phyloP scores from a whole-genome alignment of 64 coral and sea anemone genomes.

The Actinia equina region DNA sequence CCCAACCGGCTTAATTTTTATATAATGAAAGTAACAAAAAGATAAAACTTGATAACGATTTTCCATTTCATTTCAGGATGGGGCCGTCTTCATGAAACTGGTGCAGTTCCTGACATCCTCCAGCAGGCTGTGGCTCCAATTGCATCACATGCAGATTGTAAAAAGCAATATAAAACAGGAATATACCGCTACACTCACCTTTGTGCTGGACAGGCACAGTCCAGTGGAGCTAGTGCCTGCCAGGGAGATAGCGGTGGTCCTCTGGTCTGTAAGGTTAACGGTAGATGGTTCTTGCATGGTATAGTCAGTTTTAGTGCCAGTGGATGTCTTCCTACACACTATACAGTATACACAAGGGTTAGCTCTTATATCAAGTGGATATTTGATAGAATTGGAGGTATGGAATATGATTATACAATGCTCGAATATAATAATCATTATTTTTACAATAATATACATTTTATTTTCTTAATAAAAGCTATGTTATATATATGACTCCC shows the following conservation, averaged over 20 bases:
- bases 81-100: slow-evolving; percentile 42
- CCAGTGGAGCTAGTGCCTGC: slow-evolving; percentile 44
- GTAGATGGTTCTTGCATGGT: slow-evolving; percentile 51
- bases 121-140: slow-evolving; percentile 54
- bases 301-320: slow-evolving; percentile 45
- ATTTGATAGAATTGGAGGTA: slow-evolving; percentile 16
- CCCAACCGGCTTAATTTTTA: no score
- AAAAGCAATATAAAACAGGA: slow-evolving; percentile 28
- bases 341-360: slow-evolving; percentile 50
- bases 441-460: not conserved
- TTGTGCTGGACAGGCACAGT: slow-evolving; percentile 50
- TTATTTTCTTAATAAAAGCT: no score
- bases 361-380: slow-evolving; percentile 53
- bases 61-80: slow-evolving; percentile 29
- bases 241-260: slow-evolving; percentile 70
- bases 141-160: slow-evolving; percentile 37
- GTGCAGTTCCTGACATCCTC: slow-evolving; percentile 31
- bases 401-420: not conserved
- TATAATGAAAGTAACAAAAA: not conserved
- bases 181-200: slow-evolving; percentile 44
- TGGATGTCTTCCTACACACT: slow-evolving; percentile 26
- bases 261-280: slow-evolving; percentile 48
- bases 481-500: no score
- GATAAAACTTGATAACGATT: not conserved
- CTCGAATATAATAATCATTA: no score